Evolutionary conservation across 1,140 invertebrate genomes (phyloP).

Genomic region (Drosophila ercepeae): DNA sequence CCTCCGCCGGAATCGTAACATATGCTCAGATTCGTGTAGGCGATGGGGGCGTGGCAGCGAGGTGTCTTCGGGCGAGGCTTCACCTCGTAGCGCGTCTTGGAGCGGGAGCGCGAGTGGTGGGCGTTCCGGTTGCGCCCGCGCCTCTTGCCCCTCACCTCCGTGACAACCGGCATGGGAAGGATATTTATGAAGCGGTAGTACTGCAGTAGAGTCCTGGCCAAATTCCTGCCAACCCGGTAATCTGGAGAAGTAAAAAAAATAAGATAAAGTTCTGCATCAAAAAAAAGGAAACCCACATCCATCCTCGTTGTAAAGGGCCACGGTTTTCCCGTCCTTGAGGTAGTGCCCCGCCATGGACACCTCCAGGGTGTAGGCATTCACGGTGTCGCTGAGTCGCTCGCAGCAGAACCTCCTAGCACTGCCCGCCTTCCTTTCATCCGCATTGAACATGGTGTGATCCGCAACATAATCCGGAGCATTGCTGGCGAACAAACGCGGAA

Average conservation of each 20-base stretch:
- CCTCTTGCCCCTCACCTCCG: slow-evolving; percentile 85
- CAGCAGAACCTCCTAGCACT: slow-evolving; percentile 92
- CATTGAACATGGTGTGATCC: slow-evolving; percentile 94
- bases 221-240: slow-evolving; percentile 89
- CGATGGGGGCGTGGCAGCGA: slow-evolving; percentile 86
- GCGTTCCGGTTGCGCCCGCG: slow-evolving; percentile 80
- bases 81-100: slow-evolving; percentile 84
- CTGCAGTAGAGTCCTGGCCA: slow-evolving; percentile 90
- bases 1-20: slow-evolving; percentile 85
- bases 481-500: slow-evolving; percentile 94
- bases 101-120: slow-evolving; percentile 84
- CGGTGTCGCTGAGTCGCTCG: slow-evolving; percentile 88
- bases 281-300: slow-evolving; percentile 90
- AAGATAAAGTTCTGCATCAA: too few species aligned
- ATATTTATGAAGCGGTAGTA: slow-evolving; percentile 91
- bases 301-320: slow-evolving; percentile 94
- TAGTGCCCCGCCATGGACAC: slow-evolving; percentile 94
- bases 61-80: slow-evolving; percentile 85
- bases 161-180: slow-evolving; percentile 86
- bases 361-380: slow-evolving; percentile 93
- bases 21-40: slow-evolving; percentile 86
- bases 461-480: slow-evolving; percentile 93
- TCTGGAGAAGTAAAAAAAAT: slow-evolving; percentile 61
- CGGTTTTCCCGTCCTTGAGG: slow-evolving; percentile 86
- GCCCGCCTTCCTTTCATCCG: slow-evolving; percentile 93